Evolutionary conservation across 1,140 invertebrate genomes (phyloP), one percentile per base, ranked within the genome.

Genomic region (Gryllus bimaculatus): DNA sequence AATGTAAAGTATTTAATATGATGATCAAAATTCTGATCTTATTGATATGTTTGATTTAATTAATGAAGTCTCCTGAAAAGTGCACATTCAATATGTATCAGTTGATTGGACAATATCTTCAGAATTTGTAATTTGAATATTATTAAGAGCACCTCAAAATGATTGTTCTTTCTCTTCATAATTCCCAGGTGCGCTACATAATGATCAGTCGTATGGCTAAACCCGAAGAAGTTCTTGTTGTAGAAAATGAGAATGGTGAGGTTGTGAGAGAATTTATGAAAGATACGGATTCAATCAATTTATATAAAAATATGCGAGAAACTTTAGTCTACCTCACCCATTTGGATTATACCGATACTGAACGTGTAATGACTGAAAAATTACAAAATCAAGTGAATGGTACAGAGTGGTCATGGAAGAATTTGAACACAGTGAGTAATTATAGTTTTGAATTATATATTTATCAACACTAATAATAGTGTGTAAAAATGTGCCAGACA

Each of bases 201-300:
- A 99, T 99, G 97, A 99, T 99, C 78, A 97, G 95, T 74, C 91
- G 98, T 82, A 99, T 99, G 98, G 98, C 98, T 0, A 99, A 99
- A 86, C 98, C 98, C 0, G 98, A 99, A 87, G 98, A 99, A 89
- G 98, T 99, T 8, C 89, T 99, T n/a, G 97, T 99, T 78, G 98
- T 99, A n/a, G 98, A 99, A 87, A 99, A 99, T 90, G 98, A 99
- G 86, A 98, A 99, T 87, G 98, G 98, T 47, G 98, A 99, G 88
- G 98, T 99, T 78, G 98, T 99, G 4, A 88, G 98, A 76, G 98
- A 99, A 86, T 98, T 99, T 85, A 99, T 99, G 96, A 99, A 99
- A 87, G 98, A 99, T 86, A 99, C 98, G 74, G 98, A 99, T 89
- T 96, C 98, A 12, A 99, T 99, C 82, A 98, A 98, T 88, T 89